Evolutionary conservation across 2,797 vertebrate genomes (phyloP).

Genomic region (Antrozous pallidus): DNA sequence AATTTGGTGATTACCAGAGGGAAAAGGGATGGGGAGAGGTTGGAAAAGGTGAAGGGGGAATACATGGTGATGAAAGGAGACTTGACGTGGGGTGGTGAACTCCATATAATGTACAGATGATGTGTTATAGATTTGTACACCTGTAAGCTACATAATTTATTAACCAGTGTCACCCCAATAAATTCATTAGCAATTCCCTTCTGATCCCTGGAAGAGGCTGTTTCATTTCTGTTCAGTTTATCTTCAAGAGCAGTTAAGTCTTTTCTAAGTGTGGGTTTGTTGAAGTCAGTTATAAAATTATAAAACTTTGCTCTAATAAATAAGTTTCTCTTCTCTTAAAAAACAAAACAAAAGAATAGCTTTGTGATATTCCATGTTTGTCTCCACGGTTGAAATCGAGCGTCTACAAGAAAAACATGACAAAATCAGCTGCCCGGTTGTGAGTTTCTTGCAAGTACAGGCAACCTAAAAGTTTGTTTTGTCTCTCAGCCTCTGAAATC

Average conservation of each 20-base stretch:
- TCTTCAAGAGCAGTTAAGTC: background rate
- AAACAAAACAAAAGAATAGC: background rate
- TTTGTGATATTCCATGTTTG: background rate
- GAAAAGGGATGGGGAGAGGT: background rate
- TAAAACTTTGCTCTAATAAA: slow-evolving; percentile 3
- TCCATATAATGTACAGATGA: too few species aligned
- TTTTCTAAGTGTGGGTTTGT: background rate
- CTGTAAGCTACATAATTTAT: background rate
- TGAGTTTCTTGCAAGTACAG: background rate
- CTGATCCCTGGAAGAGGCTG: background rate
- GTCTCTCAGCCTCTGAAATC: background rate
- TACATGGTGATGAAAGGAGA: background rate
- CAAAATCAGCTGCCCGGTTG: background rate
- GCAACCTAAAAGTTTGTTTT: background rate
- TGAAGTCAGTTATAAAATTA: background rate
- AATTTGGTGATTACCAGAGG: too few species aligned
- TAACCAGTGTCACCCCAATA: background rate
- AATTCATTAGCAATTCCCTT: background rate
- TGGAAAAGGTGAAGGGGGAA: background rate
- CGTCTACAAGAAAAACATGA: slow-evolving; percentile 1
- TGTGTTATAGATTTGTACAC: background rate
- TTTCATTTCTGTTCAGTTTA: background rate
- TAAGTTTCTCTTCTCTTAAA: background rate
- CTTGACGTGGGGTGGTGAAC: background rate
- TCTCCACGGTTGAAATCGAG: slow-evolving; percentile 3